phyloP scores from a whole-genome alignment of 2,113 vertebrate species.

The Chaetodon auriga region DNA sequence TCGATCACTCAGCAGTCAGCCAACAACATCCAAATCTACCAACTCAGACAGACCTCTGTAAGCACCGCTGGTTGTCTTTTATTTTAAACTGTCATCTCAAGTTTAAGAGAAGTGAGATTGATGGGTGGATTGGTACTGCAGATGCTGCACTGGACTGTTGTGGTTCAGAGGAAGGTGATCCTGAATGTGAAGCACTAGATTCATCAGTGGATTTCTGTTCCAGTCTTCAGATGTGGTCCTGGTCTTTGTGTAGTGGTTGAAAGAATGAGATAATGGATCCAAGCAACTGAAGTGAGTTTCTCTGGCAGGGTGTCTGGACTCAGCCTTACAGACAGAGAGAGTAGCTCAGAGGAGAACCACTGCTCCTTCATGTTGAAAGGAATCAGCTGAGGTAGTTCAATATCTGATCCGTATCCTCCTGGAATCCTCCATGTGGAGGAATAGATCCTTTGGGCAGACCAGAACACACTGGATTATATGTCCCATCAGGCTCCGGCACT shows the following conservation, averaged over 20 bases:
- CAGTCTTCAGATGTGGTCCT: background rate
- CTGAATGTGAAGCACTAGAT: background rate
- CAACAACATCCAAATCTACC: slow-evolving; percentile 88
- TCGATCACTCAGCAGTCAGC: slow-evolving; percentile 94
- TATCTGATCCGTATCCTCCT: too few relatives aligned
- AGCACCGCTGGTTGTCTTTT: slow-evolving; percentile 31
- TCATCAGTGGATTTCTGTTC: background rate
- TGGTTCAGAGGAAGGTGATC: background rate
- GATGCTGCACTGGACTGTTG: background rate
- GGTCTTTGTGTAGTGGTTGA: background rate
- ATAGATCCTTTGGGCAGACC: too few relatives aligned
- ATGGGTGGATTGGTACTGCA: background rate
- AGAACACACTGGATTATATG: too few relatives aligned
- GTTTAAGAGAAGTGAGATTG: background rate
- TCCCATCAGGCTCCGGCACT: too few relatives aligned
- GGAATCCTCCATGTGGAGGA: too few relatives aligned
- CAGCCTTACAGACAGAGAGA: too few relatives aligned
- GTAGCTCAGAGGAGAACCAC: too few relatives aligned
- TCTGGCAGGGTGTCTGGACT: too few relatives aligned
- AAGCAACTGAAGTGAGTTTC: too few relatives aligned
- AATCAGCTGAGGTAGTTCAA: too few relatives aligned
- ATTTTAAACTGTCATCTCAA: background rate
- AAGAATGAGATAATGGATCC: too few relatives aligned
- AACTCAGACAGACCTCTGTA: slow-evolving; percentile 91
- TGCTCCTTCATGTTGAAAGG: too few relatives aligned